Evolutionary conservation across 2,113 vertebrate genomes (phyloP).

Genomic region (Petroica traversi): DNA sequence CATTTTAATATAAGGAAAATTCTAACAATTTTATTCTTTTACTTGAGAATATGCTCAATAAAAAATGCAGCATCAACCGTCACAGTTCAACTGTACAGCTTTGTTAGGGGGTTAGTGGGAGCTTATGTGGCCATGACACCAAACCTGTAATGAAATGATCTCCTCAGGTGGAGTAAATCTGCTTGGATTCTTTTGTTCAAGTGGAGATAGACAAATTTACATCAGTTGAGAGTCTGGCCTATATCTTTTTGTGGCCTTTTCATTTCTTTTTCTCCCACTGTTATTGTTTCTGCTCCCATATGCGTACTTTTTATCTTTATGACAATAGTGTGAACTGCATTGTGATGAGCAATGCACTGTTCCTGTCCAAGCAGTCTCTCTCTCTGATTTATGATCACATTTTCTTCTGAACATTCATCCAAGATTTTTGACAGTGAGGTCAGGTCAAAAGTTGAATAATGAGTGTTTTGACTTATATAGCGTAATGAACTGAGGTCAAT

Average conservation of each 20-base stretch:
- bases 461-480: not conserved
- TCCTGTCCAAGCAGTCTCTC: not conserved
- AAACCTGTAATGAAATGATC: not conserved
- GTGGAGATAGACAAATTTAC: not conserved
- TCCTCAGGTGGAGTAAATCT: not conserved
- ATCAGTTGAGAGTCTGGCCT: not conserved
- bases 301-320: not conserved
- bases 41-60: not conserved
- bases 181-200: not conserved
- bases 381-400: not conserved
- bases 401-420: not conserved
- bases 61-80: not conserved
- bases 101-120: not conserved
- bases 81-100: not conserved
- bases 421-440: not conserved
- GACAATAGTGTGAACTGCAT: not conserved
- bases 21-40: not conserved
- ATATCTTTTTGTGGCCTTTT: not conserved
- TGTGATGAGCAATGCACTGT: not conserved
- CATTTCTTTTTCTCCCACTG: not conserved
- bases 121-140: not conserved
- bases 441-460: constrained; percentile 22
- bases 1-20: not conserved
- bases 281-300: not conserved
- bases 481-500: not conserved